phyloP scores from a whole-genome alignment of 2,113 vertebrate genomes.

The Sinosuthora webbiana region DNA sequence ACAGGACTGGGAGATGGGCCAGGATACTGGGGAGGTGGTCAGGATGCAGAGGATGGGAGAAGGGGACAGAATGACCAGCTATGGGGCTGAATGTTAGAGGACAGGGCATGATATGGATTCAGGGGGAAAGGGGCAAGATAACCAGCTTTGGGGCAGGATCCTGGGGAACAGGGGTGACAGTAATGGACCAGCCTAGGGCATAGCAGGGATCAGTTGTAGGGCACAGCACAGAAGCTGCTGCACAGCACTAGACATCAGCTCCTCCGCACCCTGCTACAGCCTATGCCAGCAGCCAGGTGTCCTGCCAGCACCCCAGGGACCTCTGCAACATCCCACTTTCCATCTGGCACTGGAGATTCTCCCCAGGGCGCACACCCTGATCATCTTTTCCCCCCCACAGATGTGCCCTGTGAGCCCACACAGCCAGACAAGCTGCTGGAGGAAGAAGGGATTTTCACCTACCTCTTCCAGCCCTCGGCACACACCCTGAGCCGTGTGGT shows the following conservation, averaged over 20 bases:
- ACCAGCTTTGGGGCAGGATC: not conserved
- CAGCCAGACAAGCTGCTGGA: conserved; percentile 37
- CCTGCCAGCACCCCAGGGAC: not conserved
- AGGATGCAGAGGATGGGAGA: not conserved
- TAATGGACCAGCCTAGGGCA: not conserved
- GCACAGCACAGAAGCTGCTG: not conserved
- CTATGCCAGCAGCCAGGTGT: accelerated
- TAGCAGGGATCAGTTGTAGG: not conserved
- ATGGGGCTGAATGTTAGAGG: not conserved
- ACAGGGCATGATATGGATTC: not conserved
- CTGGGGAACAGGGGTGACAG: not conserved
- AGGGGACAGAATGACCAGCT: not conserved
- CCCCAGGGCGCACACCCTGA: accelerated
- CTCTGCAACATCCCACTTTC: not conserved
- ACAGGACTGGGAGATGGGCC: not conserved
- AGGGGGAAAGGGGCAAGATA: not conserved
- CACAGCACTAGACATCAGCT: not conserved
- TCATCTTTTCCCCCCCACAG: not conserved
- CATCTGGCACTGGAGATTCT: accelerated
- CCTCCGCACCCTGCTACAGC: not conserved
- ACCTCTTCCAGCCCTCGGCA: conserved; percentile 82
- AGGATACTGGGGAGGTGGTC: accelerated
- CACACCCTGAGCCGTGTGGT: conserved; percentile 69
- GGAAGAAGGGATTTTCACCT: conserved; percentile 75
- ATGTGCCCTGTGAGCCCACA: conserved; percentile 25